Conservation (phyloP, 2,113 vertebrate species). For the Labeo rohita region DNA sequence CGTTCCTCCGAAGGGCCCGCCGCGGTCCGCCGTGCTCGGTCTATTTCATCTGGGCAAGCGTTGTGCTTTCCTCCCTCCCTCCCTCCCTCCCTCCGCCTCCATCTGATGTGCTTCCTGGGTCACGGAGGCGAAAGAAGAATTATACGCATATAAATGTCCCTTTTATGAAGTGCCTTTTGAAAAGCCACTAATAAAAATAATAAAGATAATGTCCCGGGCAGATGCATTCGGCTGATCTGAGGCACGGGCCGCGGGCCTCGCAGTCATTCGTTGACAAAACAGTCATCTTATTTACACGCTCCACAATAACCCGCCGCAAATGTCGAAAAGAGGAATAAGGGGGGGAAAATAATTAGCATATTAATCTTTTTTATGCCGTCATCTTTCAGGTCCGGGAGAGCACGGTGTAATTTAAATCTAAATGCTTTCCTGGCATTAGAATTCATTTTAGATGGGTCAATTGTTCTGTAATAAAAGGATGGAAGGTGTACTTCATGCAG, state of each 20-base stretch:
- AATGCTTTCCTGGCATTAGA: slow-evolving; percentile 99
- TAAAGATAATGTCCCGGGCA: slow-evolving; percentile 90
- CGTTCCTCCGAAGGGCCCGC: slow-evolving; percentile 67
- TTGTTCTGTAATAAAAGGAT: slow-evolving; percentile 99
- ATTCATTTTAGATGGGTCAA: slow-evolving; percentile 99
- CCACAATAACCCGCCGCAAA: slow-evolving; percentile 96
- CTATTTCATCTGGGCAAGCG: slow-evolving; percentile 19
- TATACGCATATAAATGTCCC: slow-evolving; percentile 65
- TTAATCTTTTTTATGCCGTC: slow-evolving; percentile 99
- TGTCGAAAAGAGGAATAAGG: slow-evolving; percentile 96
- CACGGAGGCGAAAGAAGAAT: slow-evolving; percentile 64
- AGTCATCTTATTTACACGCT: slow-evolving; percentile 99
- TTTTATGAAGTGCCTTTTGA: slow-evolving; percentile 76
- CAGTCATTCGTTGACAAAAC: slow-evolving; percentile 97
- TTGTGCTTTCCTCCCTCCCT: slow-evolving; percentile 32
- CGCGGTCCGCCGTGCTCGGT: slow-evolving; percentile 53
- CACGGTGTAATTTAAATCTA: slow-evolving; percentile 99
- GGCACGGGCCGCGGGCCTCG: slow-evolving; percentile 82
- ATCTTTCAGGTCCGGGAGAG: slow-evolving; percentile 98
- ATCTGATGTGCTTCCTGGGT: slow-evolving; percentile 68
- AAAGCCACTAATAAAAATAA: slow-evolving; percentile 86
- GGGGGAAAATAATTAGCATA: slow-evolving; percentile 99
- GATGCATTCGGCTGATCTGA: slow-evolving; percentile 90
- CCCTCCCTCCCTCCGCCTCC: slow-evolving; percentile 26
- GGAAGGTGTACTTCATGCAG: slow-evolving; percentile 99